phyloP scores from a whole-genome alignment of 2,113 vertebrate species.

The Potamarius usumacintae region DNA sequence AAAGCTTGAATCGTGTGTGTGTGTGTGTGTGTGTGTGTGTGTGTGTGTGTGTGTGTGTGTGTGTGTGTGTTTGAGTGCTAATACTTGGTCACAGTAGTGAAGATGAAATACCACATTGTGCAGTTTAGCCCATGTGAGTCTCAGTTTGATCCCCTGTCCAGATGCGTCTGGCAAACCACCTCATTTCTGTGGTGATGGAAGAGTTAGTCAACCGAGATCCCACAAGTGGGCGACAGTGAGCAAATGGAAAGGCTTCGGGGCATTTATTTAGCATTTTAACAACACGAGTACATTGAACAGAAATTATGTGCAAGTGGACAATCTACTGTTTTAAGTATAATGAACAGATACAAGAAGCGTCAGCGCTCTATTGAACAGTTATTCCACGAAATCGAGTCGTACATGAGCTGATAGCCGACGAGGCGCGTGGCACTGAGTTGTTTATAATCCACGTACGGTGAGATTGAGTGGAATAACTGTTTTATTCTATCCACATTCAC shows the following conservation, averaged over 20 bases:
- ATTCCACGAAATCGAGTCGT: too few species aligned
- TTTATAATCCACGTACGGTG: too few species aligned
- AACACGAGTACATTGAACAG: neutral
- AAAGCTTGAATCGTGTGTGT: conserved; percentile 4
- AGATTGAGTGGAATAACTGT: too few species aligned
- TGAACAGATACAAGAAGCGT: too few species aligned
- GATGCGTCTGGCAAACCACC: conserved; percentile 6
- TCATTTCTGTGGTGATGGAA: conserved; percentile 13
- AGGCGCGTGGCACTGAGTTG: too few species aligned
- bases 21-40: too few species aligned
- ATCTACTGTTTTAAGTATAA: too few species aligned
- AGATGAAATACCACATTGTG: conserved; percentile 14
- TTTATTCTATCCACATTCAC: too few species aligned
- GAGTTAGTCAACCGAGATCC: neutral
- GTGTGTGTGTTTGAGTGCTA: conserved; percentile 7
- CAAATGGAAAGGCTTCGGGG: neutral
- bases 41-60: neutral
- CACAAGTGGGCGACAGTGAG: neutral
- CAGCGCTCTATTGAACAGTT: too few species aligned
- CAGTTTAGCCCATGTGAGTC: conserved; percentile 19
- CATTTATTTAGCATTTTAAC: neutral
- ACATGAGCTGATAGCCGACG: too few species aligned
- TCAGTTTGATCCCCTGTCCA: conserved; percentile 21
- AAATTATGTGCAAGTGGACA: too few species aligned
- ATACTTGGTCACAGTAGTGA: conserved; percentile 2